Evolutionary conservation across 1,140 invertebrate genomes (phyloP).

Genomic region (Colletes latitarsis): DNA sequence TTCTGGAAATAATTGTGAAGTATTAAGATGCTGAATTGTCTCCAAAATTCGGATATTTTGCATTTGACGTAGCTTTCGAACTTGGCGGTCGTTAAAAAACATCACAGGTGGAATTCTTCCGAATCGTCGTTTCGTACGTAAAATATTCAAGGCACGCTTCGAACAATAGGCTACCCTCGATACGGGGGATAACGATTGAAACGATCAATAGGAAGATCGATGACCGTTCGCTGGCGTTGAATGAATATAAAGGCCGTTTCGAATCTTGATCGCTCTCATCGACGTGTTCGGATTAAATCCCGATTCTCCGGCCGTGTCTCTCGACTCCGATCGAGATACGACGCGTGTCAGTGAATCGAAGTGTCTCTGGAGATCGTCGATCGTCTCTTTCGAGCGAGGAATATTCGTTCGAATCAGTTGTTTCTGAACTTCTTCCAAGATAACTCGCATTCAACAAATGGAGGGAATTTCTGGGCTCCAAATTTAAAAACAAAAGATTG

Average conservation of each 20-base stretch:
- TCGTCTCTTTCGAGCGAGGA: not conserved
- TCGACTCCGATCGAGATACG: slow-evolving; percentile 3
- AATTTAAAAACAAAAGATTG: too few species aligned
- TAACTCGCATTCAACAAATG: not conserved
- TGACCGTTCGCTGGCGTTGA: slow-evolving; percentile 19
- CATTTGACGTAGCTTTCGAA: too few species aligned
- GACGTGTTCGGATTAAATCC: slow-evolving; percentile 24
- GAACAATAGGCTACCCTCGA: slow-evolving; percentile 9
- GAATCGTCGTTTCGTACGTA: not conserved
- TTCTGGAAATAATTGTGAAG: too few species aligned
- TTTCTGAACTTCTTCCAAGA: not conserved
- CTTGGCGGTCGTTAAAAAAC: not conserved
- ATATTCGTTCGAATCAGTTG: not conserved
- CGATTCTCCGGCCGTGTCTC: not conserved
- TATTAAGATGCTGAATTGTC: too few species aligned
- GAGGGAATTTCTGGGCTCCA: too few species aligned
- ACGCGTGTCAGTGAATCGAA: slow-evolving; percentile 9
- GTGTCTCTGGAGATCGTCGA: not conserved
- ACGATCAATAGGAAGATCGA: slow-evolving; percentile 41
- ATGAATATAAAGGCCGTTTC: slow-evolving; percentile 28
- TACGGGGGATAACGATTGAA: slow-evolving; percentile 29
- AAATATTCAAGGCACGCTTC: slow-evolving; percentile 8
- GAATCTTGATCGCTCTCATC: slow-evolving; percentile 24
- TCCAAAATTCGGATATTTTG: too few species aligned
- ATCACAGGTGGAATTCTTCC: not conserved